Evolutionary conservation across 2,797 vertebrate species (phyloP), one percentile per base, ranked within the genome.

Genomic region (Pangasius larnaudii): DNA sequence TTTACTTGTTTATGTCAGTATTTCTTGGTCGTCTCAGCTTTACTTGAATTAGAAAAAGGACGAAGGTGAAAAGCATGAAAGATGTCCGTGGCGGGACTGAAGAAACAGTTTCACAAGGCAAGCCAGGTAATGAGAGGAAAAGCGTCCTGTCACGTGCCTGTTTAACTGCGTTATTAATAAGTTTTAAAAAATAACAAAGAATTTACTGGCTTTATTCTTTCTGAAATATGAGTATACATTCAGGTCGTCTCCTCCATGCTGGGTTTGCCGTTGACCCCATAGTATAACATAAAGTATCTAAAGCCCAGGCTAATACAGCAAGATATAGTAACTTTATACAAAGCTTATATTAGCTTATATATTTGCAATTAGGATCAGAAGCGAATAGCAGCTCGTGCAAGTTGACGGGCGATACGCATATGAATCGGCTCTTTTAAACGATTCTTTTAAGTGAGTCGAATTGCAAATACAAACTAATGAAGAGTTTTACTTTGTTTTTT

Each of bases 41-140:
- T 18, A 77, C 4, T n/a, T 30, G 49, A 36, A 72, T 85, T 67
- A 13, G 49, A 58, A 53, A 36, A 36, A 58, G 19, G 19, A 61
- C n/a, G n/a, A 53, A 71, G 72, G 72, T 71, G 36, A 77, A 85
- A 69, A 49, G 69, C 16, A 81, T 59, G 77, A 65, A 89, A 49
- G 59, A 98, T 98, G 98, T 98, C 97, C 33, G 96, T 98, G 87
- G 96, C 97, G 74, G 97, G 98, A 90, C 95, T 98, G 90, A 98
- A 97, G 95, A 98, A 98, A 94, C 98, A 98, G 94, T 96, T 98
- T 74, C 97, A 98, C 93, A 98, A 98, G 94, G 97, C 98, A 91
- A 98, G 97, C 89, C 97, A 98, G 97, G 98, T 98, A 94, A 94
- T 90, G 16, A 42, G 6, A 49, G n/a, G 27, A 14, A 14, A 33